Evolutionary conservation across 2,797 vertebrate species (phyloP).

Genomic region (Sphenopsis melanotis): DNA sequence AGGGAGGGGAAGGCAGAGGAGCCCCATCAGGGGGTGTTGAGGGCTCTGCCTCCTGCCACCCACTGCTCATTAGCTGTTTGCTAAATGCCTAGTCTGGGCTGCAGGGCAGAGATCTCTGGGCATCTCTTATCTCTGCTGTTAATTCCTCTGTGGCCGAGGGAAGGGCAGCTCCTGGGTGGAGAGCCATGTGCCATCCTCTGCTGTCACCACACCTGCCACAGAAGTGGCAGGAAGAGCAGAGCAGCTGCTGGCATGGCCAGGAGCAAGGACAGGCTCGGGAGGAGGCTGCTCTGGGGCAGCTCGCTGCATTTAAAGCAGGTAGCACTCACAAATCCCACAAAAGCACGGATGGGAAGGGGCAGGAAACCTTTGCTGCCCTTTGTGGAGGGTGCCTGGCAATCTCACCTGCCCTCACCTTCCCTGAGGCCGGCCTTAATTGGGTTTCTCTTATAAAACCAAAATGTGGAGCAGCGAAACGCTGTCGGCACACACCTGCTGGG

Average conservation of each 20-base stretch:
- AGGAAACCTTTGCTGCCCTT: neutral
- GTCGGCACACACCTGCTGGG: neutral
- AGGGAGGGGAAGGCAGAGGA: neutral
- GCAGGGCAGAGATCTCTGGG: neutral
- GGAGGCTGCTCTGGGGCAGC: neutral
- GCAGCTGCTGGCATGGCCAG: neutral
- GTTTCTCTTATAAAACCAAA: conserved; percentile 16
- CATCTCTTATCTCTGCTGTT: neutral
- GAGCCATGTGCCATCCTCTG: accelerated
- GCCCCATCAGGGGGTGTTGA: accelerated
- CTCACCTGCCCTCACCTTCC: neutral
- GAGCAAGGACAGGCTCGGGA: neutral
- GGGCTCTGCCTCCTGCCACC: neutral
- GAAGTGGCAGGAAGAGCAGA: neutral
- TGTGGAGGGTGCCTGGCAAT: neutral
- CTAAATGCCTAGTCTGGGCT: neutral
- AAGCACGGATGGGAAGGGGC: neutral
- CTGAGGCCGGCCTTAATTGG: neutral
- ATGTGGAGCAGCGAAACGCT: neutral
- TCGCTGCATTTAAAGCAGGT: neutral
- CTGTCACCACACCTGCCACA: accelerated
- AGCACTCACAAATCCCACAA: accelerated
- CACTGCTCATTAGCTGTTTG: neutral
- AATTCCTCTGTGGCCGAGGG: neutral
- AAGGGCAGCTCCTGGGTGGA: neutral